Percentiles rank a stretch among this genome's conserved stretches.
Evolutionary conservation across 2,113 vertebrate genomes (phyloP).

Genomic region (Coryphaenoides rupestris): DNA sequence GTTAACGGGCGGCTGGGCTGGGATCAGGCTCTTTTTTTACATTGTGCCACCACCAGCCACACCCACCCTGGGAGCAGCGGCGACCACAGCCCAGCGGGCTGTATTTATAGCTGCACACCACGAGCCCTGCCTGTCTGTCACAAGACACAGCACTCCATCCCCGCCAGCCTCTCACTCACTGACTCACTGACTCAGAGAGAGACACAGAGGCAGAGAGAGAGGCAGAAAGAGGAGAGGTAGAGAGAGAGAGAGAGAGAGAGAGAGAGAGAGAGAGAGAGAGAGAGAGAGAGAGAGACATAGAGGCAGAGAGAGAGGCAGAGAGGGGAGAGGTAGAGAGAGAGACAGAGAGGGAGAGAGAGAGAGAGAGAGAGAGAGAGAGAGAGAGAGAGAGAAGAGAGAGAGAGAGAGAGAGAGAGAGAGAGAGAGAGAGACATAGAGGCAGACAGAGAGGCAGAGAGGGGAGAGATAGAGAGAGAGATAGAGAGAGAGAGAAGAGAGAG

Average conservation of each 20-base stretch:
- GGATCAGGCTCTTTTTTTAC: too few species aligned
- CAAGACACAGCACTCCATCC: slow-evolving; percentile 55
- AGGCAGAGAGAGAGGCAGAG: neutral
- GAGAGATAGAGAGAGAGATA: neutral
- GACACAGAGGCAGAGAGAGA: slow-evolving; percentile 18
- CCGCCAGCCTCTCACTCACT: slow-evolving; percentile 46
- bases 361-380: neutral
- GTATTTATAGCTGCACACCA: slow-evolving; percentile 62
- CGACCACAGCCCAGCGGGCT: slow-evolving; percentile 29
- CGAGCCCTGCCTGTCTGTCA: slow-evolving; percentile 56
- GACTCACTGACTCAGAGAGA: slow-evolving; percentile 22
- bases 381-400: neutral
- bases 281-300: neutral
- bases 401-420: slow-evolving; percentile 1
- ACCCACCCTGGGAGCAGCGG: neutral
- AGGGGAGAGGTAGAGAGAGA: neutral
- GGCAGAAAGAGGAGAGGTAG: slow-evolving; percentile 11
- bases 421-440: neutral
- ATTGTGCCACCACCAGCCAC: neutral
- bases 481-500: neutral
- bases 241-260: slow-evolving; percentile 5
- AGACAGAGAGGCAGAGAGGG: neutral
- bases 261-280: neutral
- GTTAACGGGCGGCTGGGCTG: too few species aligned
- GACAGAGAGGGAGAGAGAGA: neutral